These are phyloP conservation scores for Pristiophorus japonicus DNA, from an alignment of 2,113 vertebrate species.

Conservation along the genomic window DNA sequence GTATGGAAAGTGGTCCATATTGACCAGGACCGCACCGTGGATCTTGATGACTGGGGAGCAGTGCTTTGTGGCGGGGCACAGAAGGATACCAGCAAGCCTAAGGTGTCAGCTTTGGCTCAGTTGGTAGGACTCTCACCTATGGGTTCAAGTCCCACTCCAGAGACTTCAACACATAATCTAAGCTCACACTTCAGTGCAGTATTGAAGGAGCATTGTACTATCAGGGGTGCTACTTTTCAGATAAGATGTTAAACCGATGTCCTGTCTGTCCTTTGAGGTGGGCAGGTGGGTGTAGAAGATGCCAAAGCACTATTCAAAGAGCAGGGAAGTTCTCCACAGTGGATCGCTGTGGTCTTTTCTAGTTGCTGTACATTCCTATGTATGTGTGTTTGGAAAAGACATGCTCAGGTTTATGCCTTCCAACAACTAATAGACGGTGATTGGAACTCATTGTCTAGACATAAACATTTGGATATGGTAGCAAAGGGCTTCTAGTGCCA, in stretches of 20 bases:
- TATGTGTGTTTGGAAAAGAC: not conserved
- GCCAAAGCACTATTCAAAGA: not conserved
- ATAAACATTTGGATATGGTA: not conserved
- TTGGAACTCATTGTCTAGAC: not conserved
- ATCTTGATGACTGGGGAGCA: too few species aligned
- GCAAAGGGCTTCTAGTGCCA: not conserved
- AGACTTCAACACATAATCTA: not conserved
- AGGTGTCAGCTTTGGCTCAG: not conserved
- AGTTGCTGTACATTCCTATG: not conserved
- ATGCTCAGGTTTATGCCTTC: not conserved
- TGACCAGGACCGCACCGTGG: too few species aligned
- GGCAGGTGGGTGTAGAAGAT: not conserved
- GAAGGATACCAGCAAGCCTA: not conserved
- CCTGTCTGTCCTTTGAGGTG: not conserved
- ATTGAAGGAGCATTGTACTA: not conserved
- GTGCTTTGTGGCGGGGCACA: too few species aligned
- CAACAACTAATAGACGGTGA: not conserved
- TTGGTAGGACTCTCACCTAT: not conserved
- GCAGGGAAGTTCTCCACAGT: not conserved
- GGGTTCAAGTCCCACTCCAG: not conserved
- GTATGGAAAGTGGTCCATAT: too few species aligned
- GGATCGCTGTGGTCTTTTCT: not conserved
- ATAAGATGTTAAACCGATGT: not conserved
- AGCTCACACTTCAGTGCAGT: not conserved
- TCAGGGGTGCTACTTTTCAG: not conserved